Evolutionary conservation across 2,113 vertebrate species (phyloP), one percentile per base, ranked within the genome.

Genomic region (Atlantisia rogersi): DNA sequence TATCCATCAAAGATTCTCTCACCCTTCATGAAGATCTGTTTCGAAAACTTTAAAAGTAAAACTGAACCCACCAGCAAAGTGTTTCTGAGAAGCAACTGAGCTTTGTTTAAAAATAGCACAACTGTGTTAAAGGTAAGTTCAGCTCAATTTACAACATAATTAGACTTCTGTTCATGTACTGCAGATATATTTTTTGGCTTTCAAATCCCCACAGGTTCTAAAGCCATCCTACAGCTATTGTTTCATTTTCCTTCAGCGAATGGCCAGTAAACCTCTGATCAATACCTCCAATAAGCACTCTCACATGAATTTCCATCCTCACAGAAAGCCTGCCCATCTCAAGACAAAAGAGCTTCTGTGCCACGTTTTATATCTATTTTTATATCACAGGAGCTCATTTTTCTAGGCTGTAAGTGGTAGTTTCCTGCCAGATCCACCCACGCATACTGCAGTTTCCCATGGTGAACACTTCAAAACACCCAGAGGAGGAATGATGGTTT

Each of bases 401-500:
- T 98, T 93, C 94, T 87, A 83, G 95, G 71, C 89, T 94, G 5
- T 91, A 98, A 98, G 94, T 88, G 86, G 92, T 90, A 92, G 73
- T 96, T 98, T 98, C 96, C 96, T 97, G 97, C 94, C 96, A 94
- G 95, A 98, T 94, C 95, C 91, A 88, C 93, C 96, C 97, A 97
- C 86, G 89, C 92, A 80, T 74, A 79, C 80, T 95, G 70, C 76
- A 94, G 86, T 52, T 96, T 87, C 94, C 94, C 94, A 88, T 95
- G 80, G 81, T 75, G 91, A 96, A 78, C 88, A 35, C 63, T 94
- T 90, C 85, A 92, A 88, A 96, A 97, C 86, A 92, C 31, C 10
- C 89, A 93, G 60, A 94, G 55, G 1, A 82, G 29, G 44, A 90
- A 84, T 56, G 55, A 73, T 4, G n/a, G 44, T 76, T 69, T 82